phyloP scores from a whole-genome alignment of 1,140 invertebrate species.

The Augochlora pura region DNA sequence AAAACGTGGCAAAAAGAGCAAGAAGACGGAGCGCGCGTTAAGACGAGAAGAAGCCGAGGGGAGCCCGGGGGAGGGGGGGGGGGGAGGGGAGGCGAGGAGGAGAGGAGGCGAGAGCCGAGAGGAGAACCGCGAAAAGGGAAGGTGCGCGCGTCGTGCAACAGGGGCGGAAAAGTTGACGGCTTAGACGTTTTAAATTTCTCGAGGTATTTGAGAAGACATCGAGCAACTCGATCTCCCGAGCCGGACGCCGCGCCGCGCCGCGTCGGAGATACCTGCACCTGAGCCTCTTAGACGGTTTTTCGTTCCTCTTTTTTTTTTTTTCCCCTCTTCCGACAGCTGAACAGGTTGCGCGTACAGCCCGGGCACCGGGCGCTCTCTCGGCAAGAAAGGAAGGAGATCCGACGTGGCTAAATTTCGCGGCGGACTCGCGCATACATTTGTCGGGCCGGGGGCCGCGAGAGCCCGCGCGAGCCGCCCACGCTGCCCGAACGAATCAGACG shows the following conservation, averaged over 20 bases:
- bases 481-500: neutral
- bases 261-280: constrained; percentile 74
- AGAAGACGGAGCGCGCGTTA: neutral
- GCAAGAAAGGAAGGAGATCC: constrained; percentile 4
- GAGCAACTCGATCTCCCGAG: constrained; percentile 77
- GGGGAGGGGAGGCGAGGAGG: too few relatives aligned
- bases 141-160: constrained; percentile 44
- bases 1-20: too few relatives aligned
- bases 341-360: constrained; percentile 48
- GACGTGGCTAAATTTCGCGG: constrained; percentile 41
- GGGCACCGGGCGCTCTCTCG: neutral
- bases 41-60: neutral
- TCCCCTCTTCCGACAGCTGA: constrained; percentile 24
- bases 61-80: too few relatives aligned
- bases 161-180: constrained; percentile 73
- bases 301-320: neutral
- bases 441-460: too few relatives aligned
- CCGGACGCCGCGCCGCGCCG: constrained; percentile 71
- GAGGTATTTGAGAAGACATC: constrained; percentile 76
- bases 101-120: too few relatives aligned
- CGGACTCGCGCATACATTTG: neutral
- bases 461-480: too few relatives aligned
- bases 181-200: constrained; percentile 78
- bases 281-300: constrained; percentile 74
- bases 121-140: neutral